Conservation (phyloP, 2,113 vertebrate genomes). For the Ancistrus triradiatus region DNA sequence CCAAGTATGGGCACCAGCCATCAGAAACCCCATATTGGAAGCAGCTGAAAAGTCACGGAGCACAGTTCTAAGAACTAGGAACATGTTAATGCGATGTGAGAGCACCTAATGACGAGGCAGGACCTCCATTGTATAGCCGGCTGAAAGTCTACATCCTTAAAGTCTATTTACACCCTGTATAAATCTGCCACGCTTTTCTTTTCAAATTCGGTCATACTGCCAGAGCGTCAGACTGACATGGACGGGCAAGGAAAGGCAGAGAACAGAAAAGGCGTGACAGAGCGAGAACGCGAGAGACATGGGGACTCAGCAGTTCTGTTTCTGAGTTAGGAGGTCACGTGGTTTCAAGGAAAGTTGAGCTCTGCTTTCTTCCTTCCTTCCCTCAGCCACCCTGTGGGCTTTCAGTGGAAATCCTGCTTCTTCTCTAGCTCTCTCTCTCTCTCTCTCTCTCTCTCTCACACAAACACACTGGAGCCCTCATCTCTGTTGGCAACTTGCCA, state of each 20-base stretch:
- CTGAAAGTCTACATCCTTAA: no score
- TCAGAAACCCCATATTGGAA: no score
- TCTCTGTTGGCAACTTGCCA: constrained; percentile 53
- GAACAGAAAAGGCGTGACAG: constrained; percentile 2
- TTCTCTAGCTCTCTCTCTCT: neutral
- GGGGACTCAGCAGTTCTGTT: constrained; percentile 21
- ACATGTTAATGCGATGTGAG: no score
- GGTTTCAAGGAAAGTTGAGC: constrained; percentile 62
- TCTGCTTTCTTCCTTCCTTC: constrained; percentile 55
- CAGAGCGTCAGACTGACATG: neutral
- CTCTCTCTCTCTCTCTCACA: constrained; percentile 22
- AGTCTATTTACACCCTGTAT: no score
- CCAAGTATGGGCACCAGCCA: no score
- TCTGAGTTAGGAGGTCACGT: constrained; percentile 53
- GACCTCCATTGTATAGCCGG: no score
- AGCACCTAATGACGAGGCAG: no score
- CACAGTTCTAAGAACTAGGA: no score
- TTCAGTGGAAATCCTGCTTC: constrained; percentile 21
- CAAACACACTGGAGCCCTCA: constrained; percentile 7
- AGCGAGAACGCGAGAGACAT: constrained; percentile 2
- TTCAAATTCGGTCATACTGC: no score
- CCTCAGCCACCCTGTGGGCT: constrained; percentile 25
- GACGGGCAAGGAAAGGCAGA: constrained; percentile 1
- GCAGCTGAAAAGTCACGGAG: no score
- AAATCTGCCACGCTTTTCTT: no score